Evolutionary conservation across 1,140 invertebrate genomes (phyloP), one percentile per base, ranked within the genome.

Genomic region (Stegodyphus dumicola): DNA sequence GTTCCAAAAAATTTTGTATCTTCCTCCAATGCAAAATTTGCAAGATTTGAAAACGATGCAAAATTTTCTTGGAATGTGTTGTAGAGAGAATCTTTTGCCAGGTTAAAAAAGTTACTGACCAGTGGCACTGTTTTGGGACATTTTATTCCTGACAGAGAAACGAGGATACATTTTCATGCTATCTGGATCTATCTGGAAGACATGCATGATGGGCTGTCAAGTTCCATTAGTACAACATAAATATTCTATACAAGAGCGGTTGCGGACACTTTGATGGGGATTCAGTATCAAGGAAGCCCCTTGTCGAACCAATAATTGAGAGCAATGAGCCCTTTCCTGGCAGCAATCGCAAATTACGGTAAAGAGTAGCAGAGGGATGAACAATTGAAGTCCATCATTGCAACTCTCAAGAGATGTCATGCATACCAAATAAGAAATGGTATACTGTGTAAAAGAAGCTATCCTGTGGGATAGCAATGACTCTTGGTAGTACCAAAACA

Each of bases 121-220:
- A 7, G 73, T 10, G 5, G 9, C 6, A 54, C 78, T 51, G 15
- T 73, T 11, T 33, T 83, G 11, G 56, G 70, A 52, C 56, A 74
- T 74, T 83, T 51, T 15, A 18, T 74, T 13, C 70, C 49, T 33
- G 48, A 73, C 9, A 15, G 54, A 9, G 60, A 66, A 66, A 65
- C 90, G 74, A 89, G 90, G 0, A 85, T 92, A 1, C 89, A 33
- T 52, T 91, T 90, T 0, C 92, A 88, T 1, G 87, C 91, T 6
- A 90, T n/a, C n/a, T 90, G 86, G 90, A 92, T 70, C 89, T 91
- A 2, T 88, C 85, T 7, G 90, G 90, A 66, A 75, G 92, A 69
- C 84, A 93, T 18, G 90, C 90, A 7, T 80, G 91, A 13, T 93
- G 92, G 92, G 85, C 90, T 77, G 53, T 92, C 10, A 89, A 90